Evolutionary conservation across 2,113 vertebrate species (phyloP), one percentile per base, ranked within the genome.

Genomic region (Tenrec ecaudatus): DNA sequence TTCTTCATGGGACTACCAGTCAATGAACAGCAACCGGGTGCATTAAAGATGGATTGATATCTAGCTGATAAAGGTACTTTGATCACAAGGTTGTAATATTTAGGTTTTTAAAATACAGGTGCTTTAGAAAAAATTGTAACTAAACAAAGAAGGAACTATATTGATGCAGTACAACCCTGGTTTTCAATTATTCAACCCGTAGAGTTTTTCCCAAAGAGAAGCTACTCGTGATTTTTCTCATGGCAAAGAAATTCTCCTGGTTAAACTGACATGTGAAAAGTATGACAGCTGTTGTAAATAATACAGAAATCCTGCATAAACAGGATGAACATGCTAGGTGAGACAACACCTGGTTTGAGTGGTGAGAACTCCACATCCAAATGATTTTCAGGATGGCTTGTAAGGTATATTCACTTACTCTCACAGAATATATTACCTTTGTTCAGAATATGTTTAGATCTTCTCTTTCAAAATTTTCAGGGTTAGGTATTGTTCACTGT

Each of bases 191-290:
- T 73, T 89, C 78, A 91, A n/a, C 14, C 9, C 2, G 60, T 77
- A 91, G 10, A 11, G 57, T 77, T 47, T 77, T 79, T 82, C 71
- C 73, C 71, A 79, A 95, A 93, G 22, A 76, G 12, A 27, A 82
- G 36, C 4, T 90, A 53, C 40, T 81, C 20, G 19, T 68, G 66
- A 68, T 76, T 76, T 86, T 92, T 86, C 88, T 93, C 71, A 6
- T 53, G 33, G 75, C 29, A 95, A 78, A 60, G 25, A 53, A 82
- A 71, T 77, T 85, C 43, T 60, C 43, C 25, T 10, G 85, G 53
- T 57, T 88, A 33, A 87, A 11, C 82, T 82, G 68, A 58, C 78
- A 90, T 36, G 38, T 79, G 57, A 92, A 94, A 95, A 95, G 29
- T 33, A 86, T 90, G 88, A 60, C 23, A 81, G 60, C 60, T 84